Base-by-base conservation (phyloP, 2,113 vertebrate genomes). In the Raja brachyura region DNA sequence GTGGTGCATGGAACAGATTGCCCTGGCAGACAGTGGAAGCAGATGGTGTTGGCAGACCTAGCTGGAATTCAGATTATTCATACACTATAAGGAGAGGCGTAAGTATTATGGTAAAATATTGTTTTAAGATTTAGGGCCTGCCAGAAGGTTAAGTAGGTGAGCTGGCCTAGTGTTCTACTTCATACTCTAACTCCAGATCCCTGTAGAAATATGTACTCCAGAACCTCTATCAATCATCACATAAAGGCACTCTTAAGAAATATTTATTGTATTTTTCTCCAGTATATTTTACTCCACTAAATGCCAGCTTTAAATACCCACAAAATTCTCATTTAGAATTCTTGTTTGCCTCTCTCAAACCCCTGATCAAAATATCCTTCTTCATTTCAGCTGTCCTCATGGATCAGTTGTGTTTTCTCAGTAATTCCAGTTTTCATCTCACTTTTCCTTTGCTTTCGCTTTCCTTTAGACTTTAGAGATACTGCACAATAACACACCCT, bases 21-120 rank as follows among this genome's bases (percentile, higher is more conserved):
- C 28, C 28, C 83, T 16, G 59, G 28, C 59, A 66, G 83, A 88
- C 59, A 66, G 59, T 88, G 59, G 28, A 83, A 88, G 56, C 83
- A 88, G 83, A 88, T 88, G 83, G 83, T 8, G 83, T 63, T 88
- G 83, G 83, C 83, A 88, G 56, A 31, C 59, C 61, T 66, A 88
- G 31, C 14, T 14, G n/a, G 83, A 88, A 88, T 88, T 88, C 63
- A 2, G 59, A 66, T n/a, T 61, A 31, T 88, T 61, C n/a, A 31
- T 31, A 31, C 63, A 18, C 79, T 3, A 88, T 63, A 88, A 28
- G n/a, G 59, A 88, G 25, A 86, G 59, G 0, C 83, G 63, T 88
- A 88, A 88, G 48, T 10, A 86, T 25, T 86, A n/a, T 9, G 16
- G 56, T 61, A 14, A 1, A 61, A 61, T 63, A 31, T 61, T 88